Evolutionary conservation across 2,888 invertebrate genomes (phyloP).

Genomic region (Dorcus parallelipipedus): DNA sequence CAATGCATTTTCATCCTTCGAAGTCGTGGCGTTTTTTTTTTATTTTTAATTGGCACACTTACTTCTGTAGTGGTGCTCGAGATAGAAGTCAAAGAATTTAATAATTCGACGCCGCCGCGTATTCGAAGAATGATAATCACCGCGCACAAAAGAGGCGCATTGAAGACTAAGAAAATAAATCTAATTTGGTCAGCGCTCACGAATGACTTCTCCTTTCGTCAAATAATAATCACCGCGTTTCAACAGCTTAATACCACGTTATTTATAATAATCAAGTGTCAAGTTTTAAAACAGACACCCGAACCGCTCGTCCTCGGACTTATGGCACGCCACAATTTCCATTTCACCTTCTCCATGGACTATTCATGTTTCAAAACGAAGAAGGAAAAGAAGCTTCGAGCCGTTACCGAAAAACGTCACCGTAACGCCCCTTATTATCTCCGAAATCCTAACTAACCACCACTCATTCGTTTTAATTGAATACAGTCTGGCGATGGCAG

Average conservation of each 20-base stretch:
- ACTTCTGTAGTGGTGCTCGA: too few species aligned
- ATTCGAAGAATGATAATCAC: constrained; percentile 21
- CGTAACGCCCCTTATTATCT: constrained; percentile 41
- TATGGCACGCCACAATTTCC: constrained; percentile 12
- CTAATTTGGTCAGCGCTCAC: constrained; percentile 24
- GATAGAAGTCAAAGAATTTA: too few species aligned
- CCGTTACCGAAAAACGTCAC: constrained; percentile 40
- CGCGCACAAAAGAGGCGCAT: constrained; percentile 14
- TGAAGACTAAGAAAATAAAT: constrained; percentile 22
- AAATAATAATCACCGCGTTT: constrained; percentile 25
- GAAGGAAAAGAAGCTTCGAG: constrained; percentile 24
- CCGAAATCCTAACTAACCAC: constrained; percentile 40
- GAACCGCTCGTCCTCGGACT: constrained; percentile 30
- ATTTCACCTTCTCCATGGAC: constrained; percentile 5
- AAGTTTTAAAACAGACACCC: constrained; percentile 39
- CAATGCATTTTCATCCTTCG: too few species aligned
- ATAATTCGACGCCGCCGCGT: constrained; percentile 1
- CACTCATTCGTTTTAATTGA: constrained; percentile 46
- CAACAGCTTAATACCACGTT: constrained; percentile 37
- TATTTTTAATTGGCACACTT: too few species aligned
- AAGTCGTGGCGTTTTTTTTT: too few species aligned
- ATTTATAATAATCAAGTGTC: constrained; percentile 40
- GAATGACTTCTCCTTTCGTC: constrained; percentile 2
- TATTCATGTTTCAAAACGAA: constrained; percentile 35
- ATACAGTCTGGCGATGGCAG: constrained; percentile 30